A percentile compares a stretch with the other conserved stretches of the same genome.
These are phyloP conservation scores for Oreochromis tanganicae DNA, from an alignment of 2,113 vertebrate genomes.

Conservation along the genomic window DNA sequence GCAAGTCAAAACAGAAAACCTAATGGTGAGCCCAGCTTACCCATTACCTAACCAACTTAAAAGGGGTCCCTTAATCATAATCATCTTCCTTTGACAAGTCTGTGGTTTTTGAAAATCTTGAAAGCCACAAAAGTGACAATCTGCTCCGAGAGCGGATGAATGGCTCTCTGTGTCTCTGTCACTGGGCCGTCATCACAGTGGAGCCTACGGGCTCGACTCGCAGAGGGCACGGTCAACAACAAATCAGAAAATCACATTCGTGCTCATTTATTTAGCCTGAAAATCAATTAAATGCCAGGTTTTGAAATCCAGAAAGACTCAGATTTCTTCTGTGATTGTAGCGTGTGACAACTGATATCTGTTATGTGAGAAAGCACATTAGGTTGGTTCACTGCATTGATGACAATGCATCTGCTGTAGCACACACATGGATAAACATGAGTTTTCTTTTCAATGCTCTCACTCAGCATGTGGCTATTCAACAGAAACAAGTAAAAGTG, in stretches of 20 bases:
- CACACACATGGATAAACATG: not conserved
- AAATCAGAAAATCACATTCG: conserved; percentile 27
- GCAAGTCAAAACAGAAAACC: conserved; percentile 5
- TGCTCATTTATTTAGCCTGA: conserved; percentile 6
- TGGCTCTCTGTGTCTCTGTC: conserved; percentile 55
- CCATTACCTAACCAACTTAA: conserved; percentile 19
- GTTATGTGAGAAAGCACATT: not conserved
- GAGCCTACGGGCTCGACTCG: conserved; percentile 36
- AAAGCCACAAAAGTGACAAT: conserved; percentile 47
- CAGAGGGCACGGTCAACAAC: conserved; percentile 24
- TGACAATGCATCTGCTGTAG: not conserved
- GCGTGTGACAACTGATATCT: not conserved
- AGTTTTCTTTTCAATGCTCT: not conserved
- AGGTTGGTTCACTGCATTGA: not conserved
- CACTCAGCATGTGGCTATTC: not conserved
- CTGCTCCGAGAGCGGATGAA: conserved; percentile 38
- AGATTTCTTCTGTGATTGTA: not conserved
- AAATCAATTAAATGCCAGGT: not conserved
- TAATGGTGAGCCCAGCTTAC: not conserved
- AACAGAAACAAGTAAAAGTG: not conserved
- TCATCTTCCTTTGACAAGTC: conserved; percentile 39
- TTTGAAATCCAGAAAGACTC: not conserved
- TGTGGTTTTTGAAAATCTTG: conserved; percentile 38
- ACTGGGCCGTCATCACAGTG: conserved; percentile 33
- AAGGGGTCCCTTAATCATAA: conserved; percentile 29